A percentile compares a stretch with the other conserved stretches of the same genome.
Evolutionary conservation across 2,888 invertebrate species (phyloP).

Genomic region (Eupithecia inturbata): DNA sequence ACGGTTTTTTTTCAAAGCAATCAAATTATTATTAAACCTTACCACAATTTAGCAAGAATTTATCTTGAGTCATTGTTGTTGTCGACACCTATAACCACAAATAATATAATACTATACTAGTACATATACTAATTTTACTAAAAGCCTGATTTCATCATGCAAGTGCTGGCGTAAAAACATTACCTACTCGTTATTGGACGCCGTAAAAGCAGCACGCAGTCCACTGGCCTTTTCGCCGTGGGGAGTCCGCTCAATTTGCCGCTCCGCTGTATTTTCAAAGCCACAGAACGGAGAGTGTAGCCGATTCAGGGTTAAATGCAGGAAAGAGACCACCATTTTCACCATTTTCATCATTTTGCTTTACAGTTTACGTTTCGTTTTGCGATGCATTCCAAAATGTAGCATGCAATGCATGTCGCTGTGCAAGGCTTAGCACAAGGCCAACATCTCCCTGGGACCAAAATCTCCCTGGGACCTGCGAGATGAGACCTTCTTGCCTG

Average conservation of each 20-base stretch:
- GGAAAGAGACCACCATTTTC: neutral
- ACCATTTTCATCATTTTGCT: no score
- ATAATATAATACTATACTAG: no score
- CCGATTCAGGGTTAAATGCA: neutral
- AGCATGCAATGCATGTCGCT: neutral
- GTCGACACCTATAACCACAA: neutral
- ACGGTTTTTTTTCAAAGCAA: no score
- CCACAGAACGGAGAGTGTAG: conserved; percentile 15
- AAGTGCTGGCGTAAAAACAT: conserved; percentile 12
- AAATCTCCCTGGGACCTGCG: no score
- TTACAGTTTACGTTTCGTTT: neutral
- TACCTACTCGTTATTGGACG: conserved; percentile 22
- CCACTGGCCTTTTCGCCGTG: conserved; percentile 31
- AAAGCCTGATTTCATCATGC: conserved; percentile 1
- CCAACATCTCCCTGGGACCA: no score
- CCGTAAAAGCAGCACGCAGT: conserved; percentile 24
- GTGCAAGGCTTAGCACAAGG: neutral
- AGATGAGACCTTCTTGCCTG: no score
- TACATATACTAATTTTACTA: neutral
- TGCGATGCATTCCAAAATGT: neutral
- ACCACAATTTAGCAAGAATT: no score
- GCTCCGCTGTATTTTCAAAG: conserved; percentile 36
- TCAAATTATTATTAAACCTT: no score
- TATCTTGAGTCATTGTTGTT: no score
- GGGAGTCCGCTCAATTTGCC: conserved; percentile 43